Conservation (phyloP, 2,888 invertebrate genomes). For the Apantesis nais region DNA sequence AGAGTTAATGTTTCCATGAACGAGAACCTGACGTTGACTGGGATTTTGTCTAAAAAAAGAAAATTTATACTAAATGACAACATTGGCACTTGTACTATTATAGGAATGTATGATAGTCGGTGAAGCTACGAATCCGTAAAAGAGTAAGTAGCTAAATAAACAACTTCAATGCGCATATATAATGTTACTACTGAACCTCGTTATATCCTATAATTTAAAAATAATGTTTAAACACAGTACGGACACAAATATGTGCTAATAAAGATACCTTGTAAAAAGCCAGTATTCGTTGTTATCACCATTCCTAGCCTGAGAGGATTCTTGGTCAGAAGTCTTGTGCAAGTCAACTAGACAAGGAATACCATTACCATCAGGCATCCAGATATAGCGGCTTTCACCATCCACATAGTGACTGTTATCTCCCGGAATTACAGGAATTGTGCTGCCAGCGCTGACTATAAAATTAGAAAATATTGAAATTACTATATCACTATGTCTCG, state of each 20-base stretch:
- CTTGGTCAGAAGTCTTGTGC: slow-evolving; percentile 47
- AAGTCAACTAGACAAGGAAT: slow-evolving; percentile 60
- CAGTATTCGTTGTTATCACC: slow-evolving; percentile 60
- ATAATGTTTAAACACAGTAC: background rate
- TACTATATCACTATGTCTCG: too few species aligned
- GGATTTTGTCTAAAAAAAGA: slow-evolving; percentile 56
- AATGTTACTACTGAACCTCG: too few species aligned
- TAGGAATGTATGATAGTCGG: too few species aligned
- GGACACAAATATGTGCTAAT: background rate
- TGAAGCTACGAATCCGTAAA: background rate
- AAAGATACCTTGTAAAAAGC: slow-evolving; percentile 42
- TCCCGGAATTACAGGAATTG: slow-evolving; percentile 52
- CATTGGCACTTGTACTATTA: too few species aligned
- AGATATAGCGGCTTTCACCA: too few species aligned
- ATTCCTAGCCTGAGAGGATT: slow-evolving; percentile 41
- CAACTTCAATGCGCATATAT: too few species aligned
- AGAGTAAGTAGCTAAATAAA: background rate
- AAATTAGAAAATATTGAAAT: slow-evolving; percentile 12
- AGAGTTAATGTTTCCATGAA: slow-evolving; percentile 42
- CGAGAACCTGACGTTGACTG: slow-evolving; percentile 49
- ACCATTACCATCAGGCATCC: too few species aligned
- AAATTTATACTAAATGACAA: background rate
- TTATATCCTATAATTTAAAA: background rate
- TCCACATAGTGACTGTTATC: too few species aligned
- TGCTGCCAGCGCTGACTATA: slow-evolving; percentile 43